Evolutionary conservation across 2,113 vertebrate species (phyloP).

Genomic region (Anolis carolinensis): DNA sequence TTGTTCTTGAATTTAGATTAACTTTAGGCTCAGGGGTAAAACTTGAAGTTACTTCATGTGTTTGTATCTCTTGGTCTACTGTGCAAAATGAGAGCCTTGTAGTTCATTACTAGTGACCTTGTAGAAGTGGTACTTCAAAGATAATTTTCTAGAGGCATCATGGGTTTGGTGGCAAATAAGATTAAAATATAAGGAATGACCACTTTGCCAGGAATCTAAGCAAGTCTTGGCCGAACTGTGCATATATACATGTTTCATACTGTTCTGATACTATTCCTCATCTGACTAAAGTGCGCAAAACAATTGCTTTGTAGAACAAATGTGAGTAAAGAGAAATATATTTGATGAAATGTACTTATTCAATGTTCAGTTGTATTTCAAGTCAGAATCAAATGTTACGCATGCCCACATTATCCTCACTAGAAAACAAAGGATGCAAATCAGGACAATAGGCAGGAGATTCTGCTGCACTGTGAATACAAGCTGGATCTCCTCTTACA

Average conservation of each 20-base stretch:
- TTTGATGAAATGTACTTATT: neutral
- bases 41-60: slow-evolving; percentile 15
- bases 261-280: accelerated
- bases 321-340: neutral
- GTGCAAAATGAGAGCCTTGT: neutral
- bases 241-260: neutral
- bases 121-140: slow-evolving; percentile 27
- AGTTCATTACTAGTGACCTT: slow-evolving; percentile 18
- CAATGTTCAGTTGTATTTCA: slow-evolving; percentile 14
- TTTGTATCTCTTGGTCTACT: slow-evolving; percentile 2
- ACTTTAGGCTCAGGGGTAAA: slow-evolving; percentile 61
- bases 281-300: neutral
- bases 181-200: neutral
- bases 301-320: slow-evolving; percentile 49
- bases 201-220: neutral
- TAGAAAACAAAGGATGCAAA: neutral
- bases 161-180: accelerated
- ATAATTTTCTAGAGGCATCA: neutral
- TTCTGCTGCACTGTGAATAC: neutral
- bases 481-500: too few species aligned
- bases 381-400: slow-evolving; percentile 31
- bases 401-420: neutral
- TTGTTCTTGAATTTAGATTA: slow-evolving; percentile 88
- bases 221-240: accelerated
- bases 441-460: neutral